Evolutionary conservation across 2,797 vertebrate species (phyloP).

Genomic region (Iguana delicatissima): DNA sequence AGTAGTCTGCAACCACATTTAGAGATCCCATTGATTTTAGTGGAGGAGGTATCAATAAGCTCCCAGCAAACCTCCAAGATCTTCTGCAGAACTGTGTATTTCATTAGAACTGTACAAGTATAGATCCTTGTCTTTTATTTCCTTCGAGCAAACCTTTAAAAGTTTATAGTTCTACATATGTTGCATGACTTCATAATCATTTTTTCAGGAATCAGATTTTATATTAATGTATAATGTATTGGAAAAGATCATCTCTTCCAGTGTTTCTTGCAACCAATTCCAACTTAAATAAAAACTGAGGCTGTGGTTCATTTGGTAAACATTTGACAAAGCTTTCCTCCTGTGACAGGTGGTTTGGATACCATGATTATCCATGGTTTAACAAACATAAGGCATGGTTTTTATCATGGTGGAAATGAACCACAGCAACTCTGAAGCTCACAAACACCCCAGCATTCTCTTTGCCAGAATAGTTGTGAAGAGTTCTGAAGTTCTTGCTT

Average conservation of each 20-base stretch:
- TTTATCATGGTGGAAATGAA: background rate
- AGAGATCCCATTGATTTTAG: background rate
- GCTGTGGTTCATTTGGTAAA: background rate
- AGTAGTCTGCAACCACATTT: background rate
- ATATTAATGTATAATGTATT: background rate
- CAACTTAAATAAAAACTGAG: slow-evolving; percentile 11
- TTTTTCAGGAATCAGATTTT: background rate
- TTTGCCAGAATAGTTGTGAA: too few relatives aligned
- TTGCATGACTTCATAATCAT: background rate
- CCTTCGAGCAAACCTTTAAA: background rate
- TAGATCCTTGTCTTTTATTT: background rate
- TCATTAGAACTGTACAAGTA: background rate
- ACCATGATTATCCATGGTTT: background rate
- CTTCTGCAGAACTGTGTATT: background rate
- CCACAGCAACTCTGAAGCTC: background rate
- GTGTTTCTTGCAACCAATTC: background rate
- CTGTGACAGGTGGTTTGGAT: background rate
- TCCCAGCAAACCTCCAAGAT: background rate
- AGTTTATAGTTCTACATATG: background rate
- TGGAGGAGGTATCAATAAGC: background rate
- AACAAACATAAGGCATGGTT: background rate
- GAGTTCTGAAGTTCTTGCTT: background rate
- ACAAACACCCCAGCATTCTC: too few relatives aligned
- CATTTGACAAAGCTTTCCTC: slow-evolving; percentile 10
- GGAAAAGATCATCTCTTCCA: background rate